Percentiles rank a stretch among this genome's conserved stretches.
These are phyloP conservation scores for Trissolcus basalis DNA, from an alignment of 1,140 invertebrate species.

Conservation along the genomic window DNA sequence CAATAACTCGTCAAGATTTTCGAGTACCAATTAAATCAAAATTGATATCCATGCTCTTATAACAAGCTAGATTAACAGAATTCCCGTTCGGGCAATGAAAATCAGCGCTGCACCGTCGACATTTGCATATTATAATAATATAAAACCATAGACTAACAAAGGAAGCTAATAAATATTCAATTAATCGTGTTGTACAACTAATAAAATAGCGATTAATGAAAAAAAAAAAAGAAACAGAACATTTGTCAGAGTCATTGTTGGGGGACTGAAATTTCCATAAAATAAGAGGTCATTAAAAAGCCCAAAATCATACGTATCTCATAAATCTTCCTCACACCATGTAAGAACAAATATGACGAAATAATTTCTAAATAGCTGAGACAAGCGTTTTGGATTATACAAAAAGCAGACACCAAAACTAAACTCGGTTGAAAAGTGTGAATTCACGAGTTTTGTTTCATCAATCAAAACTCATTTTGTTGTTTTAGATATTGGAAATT, in stretches of 20 bases:
- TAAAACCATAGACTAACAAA: neutral
- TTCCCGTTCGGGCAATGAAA: no score
- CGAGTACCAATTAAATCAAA: no score
- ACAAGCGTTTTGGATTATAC: neutral
- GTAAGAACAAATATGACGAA: neutral
- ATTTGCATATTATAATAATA: slow-evolving; percentile 20
- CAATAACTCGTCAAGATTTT: no score
- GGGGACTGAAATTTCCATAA: slow-evolving; percentile 32
- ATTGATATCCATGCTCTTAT: no score
- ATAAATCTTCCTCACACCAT: slow-evolving; percentile 34
- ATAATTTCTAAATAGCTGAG: neutral
- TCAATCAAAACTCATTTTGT: no score
- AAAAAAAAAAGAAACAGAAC: slow-evolving; percentile 3
- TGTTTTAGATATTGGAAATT: no score
- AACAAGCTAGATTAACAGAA: no score
- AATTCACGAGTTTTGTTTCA: no score
- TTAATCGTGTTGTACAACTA: slow-evolving; percentile 15
- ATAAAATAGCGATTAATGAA: slow-evolving; percentile 21
- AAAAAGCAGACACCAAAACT: no score
- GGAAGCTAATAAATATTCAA: slow-evolving; percentile 24
- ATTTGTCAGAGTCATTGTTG: slow-evolving; percentile 35
- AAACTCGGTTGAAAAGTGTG: no score
- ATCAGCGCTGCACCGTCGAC: neutral
- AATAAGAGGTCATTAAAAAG: slow-evolving; percentile 40
- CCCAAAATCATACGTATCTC: slow-evolving; percentile 34